Base-by-base conservation (phyloP, 2,113 vertebrate genomes). In the Colossoma macropomum region DNA sequence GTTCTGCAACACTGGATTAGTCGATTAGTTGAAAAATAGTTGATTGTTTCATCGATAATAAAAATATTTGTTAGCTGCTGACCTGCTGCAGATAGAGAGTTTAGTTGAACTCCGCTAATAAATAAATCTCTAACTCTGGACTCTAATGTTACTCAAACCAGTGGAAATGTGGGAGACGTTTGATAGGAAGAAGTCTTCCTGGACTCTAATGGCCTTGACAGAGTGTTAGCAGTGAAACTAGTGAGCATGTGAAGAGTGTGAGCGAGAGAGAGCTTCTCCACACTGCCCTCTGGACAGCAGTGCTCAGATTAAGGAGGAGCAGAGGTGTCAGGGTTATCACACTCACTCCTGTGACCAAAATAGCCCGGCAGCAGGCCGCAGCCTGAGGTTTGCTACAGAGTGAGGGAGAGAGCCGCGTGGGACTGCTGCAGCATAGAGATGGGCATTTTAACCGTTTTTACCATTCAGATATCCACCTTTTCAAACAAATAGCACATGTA, bases 281-380 rank as follows among this genome's bases (percentile, higher is more conserved):
- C 25, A 25, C 82, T 74, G 54, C 54, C 54, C 54, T 56, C 54
- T 56, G 54, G 21, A 21, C 54, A 56, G 54, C 54, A 56, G 54
- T 23, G 54, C 21, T 56, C 87, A 92, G 91, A 94, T 92, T 93
- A 93, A 91, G 90, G 88, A 85, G 70, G 91, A 92, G 85, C 90
- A 90, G 87, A 91, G 90, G 89, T 87, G 91, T 93, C 84, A 90
- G 91, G 94, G 93, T 95, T 95, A 95, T 95, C 94, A 86, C 83
- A 27, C 59, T 23, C 19, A 79, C 90, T 93, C 87, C 80, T 90
- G 87, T 63, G 86, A 93, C 94, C 87, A 89, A 94, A 95, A 94
- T 95, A 95, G 92, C 93, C 85, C 88, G 87, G 88, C 88, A 50
- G 78, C 77, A 65, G 79, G 65, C 56, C 28, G 11, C 59, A 25